A percentile compares a stretch with the other conserved stretches of the same genome.
phyloP scores from a whole-genome alignment of 2,113 vertebrate species.

The Oreotrochilus melanogaster region DNA sequence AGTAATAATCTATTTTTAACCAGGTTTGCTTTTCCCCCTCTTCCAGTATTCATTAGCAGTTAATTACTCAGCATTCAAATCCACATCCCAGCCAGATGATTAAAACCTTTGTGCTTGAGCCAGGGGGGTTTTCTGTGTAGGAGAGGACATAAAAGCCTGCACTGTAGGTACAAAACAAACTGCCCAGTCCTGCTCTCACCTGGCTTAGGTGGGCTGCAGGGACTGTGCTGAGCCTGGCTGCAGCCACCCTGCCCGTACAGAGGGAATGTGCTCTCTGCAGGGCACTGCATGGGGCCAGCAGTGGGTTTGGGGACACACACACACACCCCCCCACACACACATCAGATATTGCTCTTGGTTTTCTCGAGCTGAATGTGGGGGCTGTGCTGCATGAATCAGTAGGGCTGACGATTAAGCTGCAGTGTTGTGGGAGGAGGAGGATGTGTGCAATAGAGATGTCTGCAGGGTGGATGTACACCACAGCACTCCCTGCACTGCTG shows the following conservation, averaged over 20 bases:
- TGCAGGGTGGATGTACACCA: neutral
- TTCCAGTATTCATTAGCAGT: neutral
- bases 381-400: neutral
- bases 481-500: neutral
- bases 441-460: neutral
- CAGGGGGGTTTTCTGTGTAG: neutral
- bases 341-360: neutral
- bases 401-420: neutral
- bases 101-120: neutral
- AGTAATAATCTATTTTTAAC: neutral
- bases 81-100: neutral
- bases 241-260: accelerated
- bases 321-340: accelerated
- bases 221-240: neutral
- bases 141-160: neutral
- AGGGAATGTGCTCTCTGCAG: neutral
- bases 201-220: neutral
- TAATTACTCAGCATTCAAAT: neutral
- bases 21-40: neutral
- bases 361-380: neutral
- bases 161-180: neutral
- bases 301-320: neutral
- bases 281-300: neutral
- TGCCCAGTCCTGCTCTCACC: neutral
- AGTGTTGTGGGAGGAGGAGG: neutral